Base-by-base conservation (phyloP, 2,113 vertebrate species). In the Sitta europaea region DNA sequence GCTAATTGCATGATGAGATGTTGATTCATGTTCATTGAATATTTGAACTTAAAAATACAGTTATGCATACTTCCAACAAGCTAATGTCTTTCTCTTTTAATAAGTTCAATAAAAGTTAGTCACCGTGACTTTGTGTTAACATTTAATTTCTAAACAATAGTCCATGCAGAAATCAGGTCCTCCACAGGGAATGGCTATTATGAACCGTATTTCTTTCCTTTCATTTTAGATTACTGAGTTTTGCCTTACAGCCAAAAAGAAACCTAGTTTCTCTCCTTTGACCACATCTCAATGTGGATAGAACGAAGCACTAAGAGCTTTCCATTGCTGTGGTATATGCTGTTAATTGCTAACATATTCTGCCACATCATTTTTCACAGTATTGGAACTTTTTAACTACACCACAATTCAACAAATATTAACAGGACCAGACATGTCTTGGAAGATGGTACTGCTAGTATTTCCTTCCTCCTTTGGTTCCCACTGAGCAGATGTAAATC, bases 311-410 rank as follows among this genome's bases (percentile, higher is more conserved):
- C 90, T 91, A 90, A 79, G 84, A 65, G 95, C 80, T 92, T 95
- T 96, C 88, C 92, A 96, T 67, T 94, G 86, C 86, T 92, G 88
- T 88, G 90, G 94, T 91, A 82, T 93, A 78, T 27, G 61, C 65
- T 81, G 93, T 85, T 98, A 97, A 97, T 97, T 94, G 92, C 71
- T 93, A 97, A 97, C 96, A 97, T 68, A 92, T 91, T 96, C 75
- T 74, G 42, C 93, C 93, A 91, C 82, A 93, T 95, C 88, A 53
- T 94, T 97, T 96, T 97, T 96, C 81, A 89, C 78, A 93, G 51
- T 63, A 88, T 53, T 90, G 82, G 80, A 88, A 95, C 77, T 90
- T 94, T 89, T 94, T 95, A 89, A 78, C 77, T 91, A 50, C 73
- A 93, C 90, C 92, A 90, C 82, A 96, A 94, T 95, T 90, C 90